Evolutionary conservation across 2,888 invertebrate genomes (phyloP), one percentile per base, ranked within the genome.

Genomic region (Pilophorus perplexus): DNA sequence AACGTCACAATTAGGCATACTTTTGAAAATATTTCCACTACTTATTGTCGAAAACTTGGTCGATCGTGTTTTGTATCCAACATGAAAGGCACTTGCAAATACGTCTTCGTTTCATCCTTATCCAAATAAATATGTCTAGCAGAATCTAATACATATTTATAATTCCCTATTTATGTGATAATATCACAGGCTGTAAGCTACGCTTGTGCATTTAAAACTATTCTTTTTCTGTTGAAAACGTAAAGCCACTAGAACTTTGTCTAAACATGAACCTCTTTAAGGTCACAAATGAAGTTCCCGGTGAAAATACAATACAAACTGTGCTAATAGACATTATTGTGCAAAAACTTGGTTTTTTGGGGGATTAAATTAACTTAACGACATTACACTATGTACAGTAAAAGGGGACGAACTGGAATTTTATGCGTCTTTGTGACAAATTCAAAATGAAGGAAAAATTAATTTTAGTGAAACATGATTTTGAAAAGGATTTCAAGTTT

Each of bases 81-180:
- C 62, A 12, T 62, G 33, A 46, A n/a, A 62, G 62, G 62, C 62
- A 62, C 62, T 62, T 59, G 16, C 40, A 25, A n/a, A n/a, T 44
- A 59, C 59, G 59, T 59, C 59, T 44, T 59, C 44, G 8, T 14
- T 42, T 59, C 23, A 25, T 8, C 25, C 25, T 42, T 64, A n/a
- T n/a, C n/a, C n/a, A 37, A 64, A 64, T 64, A 64, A 64, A 64
- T 64, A 64, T 50, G 64, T 38, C 64, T 64, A 64, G 64, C 64
- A 52, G 42, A 5, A 27, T 64, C 64, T 54, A 52, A 64, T 25
- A 50, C 48, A 64, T 64, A 64, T 64, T 64, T 48, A 64, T 64
- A 48, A 33, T 33, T 64, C 48, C 38, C 22, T 33, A 20, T 50
- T 46, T 62, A 62, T 54, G 64, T 64, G 64, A 64, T 64, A 64